A percentile compares a stretch with the other conserved stretches of the same genome.
phyloP scores from a whole-genome alignment of 2,888 invertebrate species.

The Sepiola atlantica region DNA sequence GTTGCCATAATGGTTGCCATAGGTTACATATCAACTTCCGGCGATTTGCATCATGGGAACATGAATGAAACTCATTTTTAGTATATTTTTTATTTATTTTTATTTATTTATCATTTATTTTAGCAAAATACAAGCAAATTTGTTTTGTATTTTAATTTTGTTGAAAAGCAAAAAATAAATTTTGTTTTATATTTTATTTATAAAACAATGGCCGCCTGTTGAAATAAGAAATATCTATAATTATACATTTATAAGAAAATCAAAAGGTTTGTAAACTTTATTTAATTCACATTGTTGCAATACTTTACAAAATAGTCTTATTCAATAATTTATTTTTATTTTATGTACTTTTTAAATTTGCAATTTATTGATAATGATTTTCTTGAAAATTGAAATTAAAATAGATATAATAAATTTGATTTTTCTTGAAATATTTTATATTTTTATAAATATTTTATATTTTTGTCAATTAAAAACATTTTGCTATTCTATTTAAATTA shows the following conservation, averaged over 20 bases:
- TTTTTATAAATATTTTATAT: background rate
- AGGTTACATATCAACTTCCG: background rate
- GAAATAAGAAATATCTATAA: background rate
- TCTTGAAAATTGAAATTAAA: background rate
- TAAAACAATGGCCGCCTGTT: background rate
- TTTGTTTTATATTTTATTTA: background rate
- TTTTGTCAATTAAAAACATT: background rate
- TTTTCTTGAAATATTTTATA: background rate
- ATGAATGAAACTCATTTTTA: background rate
- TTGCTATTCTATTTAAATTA: background rate
- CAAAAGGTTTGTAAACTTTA: background rate
- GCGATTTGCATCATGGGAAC: background rate
- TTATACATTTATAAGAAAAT: background rate
- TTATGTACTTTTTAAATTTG: background rate
- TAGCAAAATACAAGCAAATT: background rate
- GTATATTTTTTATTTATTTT: background rate
- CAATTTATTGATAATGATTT: background rate
- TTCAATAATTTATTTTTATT: background rate
- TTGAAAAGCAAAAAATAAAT: background rate
- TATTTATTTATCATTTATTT: background rate
- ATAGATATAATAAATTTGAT: background rate
- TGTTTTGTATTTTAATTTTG: background rate
- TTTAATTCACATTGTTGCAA: background rate
- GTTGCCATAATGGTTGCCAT: background rate
- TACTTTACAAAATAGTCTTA: background rate